A percentile compares a stretch with the other conserved stretches of the same genome.
Evolutionary conservation across 2,113 vertebrate species (phyloP).

Genomic region (Upupa epops): DNA sequence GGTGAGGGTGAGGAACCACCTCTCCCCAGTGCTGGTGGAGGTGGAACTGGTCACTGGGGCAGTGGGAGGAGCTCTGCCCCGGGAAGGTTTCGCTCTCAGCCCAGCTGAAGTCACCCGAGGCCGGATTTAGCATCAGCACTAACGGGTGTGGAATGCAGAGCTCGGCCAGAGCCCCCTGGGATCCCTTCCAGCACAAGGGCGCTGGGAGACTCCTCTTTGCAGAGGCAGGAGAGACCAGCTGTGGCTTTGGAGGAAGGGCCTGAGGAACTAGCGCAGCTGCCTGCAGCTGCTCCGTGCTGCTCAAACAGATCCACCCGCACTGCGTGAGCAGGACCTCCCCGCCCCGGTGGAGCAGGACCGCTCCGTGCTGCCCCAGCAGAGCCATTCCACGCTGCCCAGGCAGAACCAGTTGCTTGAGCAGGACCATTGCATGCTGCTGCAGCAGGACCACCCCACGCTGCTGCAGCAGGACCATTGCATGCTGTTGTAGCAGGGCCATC

Average conservation of each 20-base stretch:
- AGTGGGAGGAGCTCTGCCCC: not conserved
- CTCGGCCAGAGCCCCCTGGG: not conserved
- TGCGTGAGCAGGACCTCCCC: not conserved
- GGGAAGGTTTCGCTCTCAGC: not conserved
- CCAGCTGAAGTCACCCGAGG: not conserved
- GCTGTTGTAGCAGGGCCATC: not conserved
- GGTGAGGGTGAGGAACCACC: not conserved
- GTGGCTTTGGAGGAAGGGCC: not conserved
- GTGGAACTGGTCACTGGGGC: not conserved
- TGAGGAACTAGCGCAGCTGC: not conserved
- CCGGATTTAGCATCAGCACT: constrained; percentile 7
- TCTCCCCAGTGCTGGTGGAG: not conserved
- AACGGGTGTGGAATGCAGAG: not conserved
- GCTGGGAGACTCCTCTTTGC: not conserved
- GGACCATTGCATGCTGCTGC: not conserved
- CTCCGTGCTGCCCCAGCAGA: not conserved
- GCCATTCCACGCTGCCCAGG: not conserved
- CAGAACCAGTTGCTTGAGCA: not conserved
- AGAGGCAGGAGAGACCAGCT: not conserved
- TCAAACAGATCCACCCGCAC: not conserved
- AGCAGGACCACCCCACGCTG: not conserved
- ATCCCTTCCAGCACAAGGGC: not conserved
- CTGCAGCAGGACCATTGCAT: not conserved
- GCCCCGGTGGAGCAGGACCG: not conserved
- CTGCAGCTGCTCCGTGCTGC: not conserved